These are phyloP conservation scores for Ceyx erithaca DNA, from an alignment of 2,797 vertebrate genomes.

Conservation along the genomic window DNA sequence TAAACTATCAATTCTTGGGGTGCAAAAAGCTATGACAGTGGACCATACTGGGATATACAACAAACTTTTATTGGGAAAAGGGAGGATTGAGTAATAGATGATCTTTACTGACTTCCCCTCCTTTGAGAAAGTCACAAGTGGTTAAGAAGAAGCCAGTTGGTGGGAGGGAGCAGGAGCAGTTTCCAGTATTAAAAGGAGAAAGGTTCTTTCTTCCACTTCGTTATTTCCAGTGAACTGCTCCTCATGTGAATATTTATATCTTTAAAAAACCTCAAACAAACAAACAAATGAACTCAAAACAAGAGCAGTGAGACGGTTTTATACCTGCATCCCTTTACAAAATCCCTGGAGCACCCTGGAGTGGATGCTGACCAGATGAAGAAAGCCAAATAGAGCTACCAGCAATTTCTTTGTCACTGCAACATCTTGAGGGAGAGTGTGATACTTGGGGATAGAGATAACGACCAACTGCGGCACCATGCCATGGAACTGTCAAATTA, in stretches of 20 bases:
- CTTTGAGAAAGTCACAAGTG: neutral
- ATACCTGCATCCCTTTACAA: rapidly evolving
- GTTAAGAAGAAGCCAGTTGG: neutral
- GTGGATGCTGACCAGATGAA: neutral
- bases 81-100: neutral
- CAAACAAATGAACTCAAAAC: neutral
- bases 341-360: neutral
- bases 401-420: neutral
- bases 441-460: neutral
- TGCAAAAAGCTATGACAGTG: neutral
- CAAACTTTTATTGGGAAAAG: neutral
- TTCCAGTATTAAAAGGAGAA: neutral
- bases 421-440: neutral
- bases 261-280: neutral
- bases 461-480: constrained; percentile 24
- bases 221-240: neutral
- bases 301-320: neutral
- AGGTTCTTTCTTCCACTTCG: neutral
- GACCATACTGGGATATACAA: neutral
- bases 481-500: constrained; percentile 51
- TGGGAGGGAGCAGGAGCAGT: neutral
- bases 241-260: neutral
- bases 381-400: neutral
- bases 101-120: neutral
- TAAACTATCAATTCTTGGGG: neutral